Conservation (phyloP, 2,888 invertebrate genomes). For the Lucinisca nassula region DNA sequence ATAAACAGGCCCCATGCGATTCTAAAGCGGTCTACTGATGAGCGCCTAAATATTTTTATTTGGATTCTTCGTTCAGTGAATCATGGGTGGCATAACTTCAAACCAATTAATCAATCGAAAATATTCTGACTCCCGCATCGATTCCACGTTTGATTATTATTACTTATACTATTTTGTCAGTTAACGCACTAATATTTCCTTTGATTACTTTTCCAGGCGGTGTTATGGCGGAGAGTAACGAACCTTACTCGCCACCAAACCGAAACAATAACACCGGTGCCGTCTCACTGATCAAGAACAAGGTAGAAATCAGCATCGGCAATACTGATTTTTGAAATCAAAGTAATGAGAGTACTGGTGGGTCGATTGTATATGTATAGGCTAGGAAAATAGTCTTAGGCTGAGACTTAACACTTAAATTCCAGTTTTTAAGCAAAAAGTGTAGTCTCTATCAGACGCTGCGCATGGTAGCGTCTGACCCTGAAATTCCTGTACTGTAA, state of each 20-base stretch:
- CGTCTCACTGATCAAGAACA: neutral
- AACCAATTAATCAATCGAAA: neutral
- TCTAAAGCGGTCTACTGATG: neutral
- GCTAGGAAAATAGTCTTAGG: no score
- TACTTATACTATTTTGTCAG: neutral
- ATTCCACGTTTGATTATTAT: neutral
- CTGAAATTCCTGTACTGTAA: no score
- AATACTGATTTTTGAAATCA: no score
- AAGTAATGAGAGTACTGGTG: no score
- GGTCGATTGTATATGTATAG: no score
- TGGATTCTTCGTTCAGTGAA: neutral
- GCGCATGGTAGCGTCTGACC: no score
- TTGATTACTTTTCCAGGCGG: neutral
- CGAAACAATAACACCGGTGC: neutral
- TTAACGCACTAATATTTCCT: constrained; percentile 1
- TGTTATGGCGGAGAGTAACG: neutral
- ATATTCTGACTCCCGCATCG: neutral
- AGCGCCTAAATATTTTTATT: neutral
- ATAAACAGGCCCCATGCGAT: neutral
- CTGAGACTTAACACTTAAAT: no score
- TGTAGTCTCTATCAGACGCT: no score
- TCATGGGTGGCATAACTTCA: neutral
- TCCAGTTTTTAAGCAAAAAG: no score
- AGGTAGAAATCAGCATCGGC: no score
- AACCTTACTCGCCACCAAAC: neutral